These are phyloP conservation scores for Alcis repandata DNA, from an alignment of 2,888 invertebrate species.

Conservation along the genomic window DNA sequence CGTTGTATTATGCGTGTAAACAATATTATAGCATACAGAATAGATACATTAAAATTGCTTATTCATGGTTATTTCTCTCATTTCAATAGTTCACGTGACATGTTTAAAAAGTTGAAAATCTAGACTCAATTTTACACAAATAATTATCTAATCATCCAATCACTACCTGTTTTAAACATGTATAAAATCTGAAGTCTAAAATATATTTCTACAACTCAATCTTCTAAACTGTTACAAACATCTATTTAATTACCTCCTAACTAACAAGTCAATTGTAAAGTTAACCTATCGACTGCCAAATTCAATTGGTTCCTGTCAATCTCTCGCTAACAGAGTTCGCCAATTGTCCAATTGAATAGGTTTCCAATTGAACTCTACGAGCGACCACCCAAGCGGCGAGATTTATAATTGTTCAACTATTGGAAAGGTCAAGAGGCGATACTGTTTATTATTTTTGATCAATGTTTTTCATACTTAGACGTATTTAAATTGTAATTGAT, in stretches of 20 bases:
- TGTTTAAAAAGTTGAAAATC: neutral
- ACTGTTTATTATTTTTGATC: too few species aligned
- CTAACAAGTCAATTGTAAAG: constrained; percentile 12
- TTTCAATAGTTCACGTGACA: neutral
- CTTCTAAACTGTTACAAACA: constrained; percentile 1
- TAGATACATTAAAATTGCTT: neutral
- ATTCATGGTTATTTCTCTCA: neutral
- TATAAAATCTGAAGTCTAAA: neutral
- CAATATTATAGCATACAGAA: neutral
- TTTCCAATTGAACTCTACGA: constrained; percentile 34
- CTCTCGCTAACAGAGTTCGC: constrained; percentile 18
- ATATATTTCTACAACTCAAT: neutral
- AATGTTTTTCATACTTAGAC: neutral
- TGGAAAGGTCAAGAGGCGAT: constrained; percentile 9
- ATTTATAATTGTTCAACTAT: constrained; percentile 8
- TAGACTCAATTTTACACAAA: constrained; percentile 2
- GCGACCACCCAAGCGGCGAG: constrained; percentile 27
- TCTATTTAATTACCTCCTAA: neutral
- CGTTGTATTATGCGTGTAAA: too few species aligned
- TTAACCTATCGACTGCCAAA: constrained; percentile 17
- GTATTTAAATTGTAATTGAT: neutral
- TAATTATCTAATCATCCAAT: neutral
- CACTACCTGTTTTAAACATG: neutral
- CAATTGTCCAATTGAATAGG: constrained; percentile 17
- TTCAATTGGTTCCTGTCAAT: constrained; percentile 22